Base-by-base conservation (phyloP, 2,113 vertebrate species). In the Hippoglossus stenolepis region DNA sequence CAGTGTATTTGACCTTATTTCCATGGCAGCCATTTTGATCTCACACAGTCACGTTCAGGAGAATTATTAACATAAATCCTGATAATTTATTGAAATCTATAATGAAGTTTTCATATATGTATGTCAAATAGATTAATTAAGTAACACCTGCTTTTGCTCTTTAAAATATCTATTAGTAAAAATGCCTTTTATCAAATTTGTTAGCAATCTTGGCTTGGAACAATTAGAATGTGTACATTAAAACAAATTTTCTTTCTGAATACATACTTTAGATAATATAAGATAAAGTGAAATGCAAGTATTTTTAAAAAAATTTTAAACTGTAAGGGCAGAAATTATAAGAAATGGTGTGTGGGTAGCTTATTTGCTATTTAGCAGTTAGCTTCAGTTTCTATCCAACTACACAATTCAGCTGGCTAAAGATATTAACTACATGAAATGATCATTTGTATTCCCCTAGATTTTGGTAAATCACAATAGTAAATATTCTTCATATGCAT, bases 1-100 rank as follows among this genome's bases (percentile, higher is more conserved):
- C 57, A 56, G 4, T 62, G 26, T 61, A 60, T 80, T 80, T 83
- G 70, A 87, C 76, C 83, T 87, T 58, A 65, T 81, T 83, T 83
- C 62, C 4, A 23, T 57, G 67, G 74, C 65, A 56, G 79, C 77
- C 77, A 72, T 87, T 89, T 81, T 62, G 63, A 87, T 68, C 35
- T 74, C 9, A 65, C 47, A 68, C 21, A 17, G 26, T 60, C 40
- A 64, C 18, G 71, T 31, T 65, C 38, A 40, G 21, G 12, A 0
- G 1, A 54, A 38, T 47, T 20, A 2, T 64, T 14, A 7, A 51
- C 2, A 63, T 51, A 8, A 56, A 28, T 47, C 43, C 49, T 65
- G 67, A 59, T 45, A 5, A 49, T 23, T 58, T 26, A 40, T 69
- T 71, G 5, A 62, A 12, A 1, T 47, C 0, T 40, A 10, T 59